Conservation (phyloP, 2,888 invertebrate genomes). For the Lepidonotus clava region DNA sequence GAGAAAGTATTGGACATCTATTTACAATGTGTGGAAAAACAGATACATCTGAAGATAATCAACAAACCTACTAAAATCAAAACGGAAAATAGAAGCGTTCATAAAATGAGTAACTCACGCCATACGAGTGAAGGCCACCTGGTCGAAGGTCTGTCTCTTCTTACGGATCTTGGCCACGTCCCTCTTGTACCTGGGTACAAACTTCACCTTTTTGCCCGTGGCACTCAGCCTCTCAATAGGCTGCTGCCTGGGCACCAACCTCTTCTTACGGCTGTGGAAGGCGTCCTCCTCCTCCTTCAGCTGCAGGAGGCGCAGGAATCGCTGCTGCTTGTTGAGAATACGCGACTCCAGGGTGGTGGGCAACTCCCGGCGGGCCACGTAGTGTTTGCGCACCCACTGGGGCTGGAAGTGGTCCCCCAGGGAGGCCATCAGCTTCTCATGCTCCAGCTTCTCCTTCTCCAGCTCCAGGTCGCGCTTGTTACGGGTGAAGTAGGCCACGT, state of each 20-base stretch:
- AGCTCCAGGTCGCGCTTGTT: slow-evolving; percentile 53
- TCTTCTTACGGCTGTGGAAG: slow-evolving; percentile 1
- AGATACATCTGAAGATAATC: no score
- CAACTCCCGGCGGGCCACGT: slow-evolving; percentile 14
- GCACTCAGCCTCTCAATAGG: slow-evolving; percentile 10
- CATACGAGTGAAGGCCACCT: slow-evolving; percentile 67
- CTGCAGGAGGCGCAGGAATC: slow-evolving; percentile 61
- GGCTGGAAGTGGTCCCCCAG: not conserved
- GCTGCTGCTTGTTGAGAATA: slow-evolving; percentile 62
- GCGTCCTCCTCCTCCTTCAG: slow-evolving; percentile 54
- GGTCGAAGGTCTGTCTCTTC: slow-evolving; percentile 71
- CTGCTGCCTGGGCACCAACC: slow-evolving; percentile 26
- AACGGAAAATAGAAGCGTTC: no score
- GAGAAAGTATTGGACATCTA: no score
- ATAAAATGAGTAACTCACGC: slow-evolving; percentile 26
- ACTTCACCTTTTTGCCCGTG: slow-evolving; percentile 38
- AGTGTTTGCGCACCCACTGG: not conserved
- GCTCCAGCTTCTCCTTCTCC: not conserved
- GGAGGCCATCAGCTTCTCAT: not conserved
- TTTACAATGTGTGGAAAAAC: no score
- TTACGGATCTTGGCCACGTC: slow-evolving; percentile 11
- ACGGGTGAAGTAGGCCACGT: slow-evolving; percentile 46
- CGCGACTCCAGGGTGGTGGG: slow-evolving; percentile 52
- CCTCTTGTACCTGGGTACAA: slow-evolving; percentile 49
- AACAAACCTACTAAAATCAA: no score